phyloP scores from a whole-genome alignment of 64 coral and sea anemone genomes.

The Montipora capricornis region DNA sequence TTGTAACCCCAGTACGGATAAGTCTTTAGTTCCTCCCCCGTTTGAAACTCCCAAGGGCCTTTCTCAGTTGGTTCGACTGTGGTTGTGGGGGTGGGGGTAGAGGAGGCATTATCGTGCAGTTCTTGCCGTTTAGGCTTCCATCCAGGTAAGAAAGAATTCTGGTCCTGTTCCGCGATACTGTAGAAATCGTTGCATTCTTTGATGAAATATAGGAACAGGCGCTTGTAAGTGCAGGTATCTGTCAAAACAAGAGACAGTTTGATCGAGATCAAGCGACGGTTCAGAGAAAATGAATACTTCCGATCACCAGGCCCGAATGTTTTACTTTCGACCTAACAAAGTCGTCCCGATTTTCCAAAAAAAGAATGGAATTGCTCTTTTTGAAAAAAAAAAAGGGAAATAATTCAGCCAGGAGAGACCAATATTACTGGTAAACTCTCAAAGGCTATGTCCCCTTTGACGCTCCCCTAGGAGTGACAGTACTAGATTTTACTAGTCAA shows the following conservation, averaged over 20 bases:
- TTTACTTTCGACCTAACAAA: no score
- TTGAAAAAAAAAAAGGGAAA: no score
- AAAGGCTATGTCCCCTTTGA: no score
- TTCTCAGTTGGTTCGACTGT: not conserved
- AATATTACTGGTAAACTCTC: no score
- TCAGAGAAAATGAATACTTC: not conserved
- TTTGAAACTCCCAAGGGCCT: slow-evolving; percentile 70
- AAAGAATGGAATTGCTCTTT: no score
- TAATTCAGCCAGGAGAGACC: no score
- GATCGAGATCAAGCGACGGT: not conserved
- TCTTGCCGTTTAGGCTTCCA: slow-evolving; percentile 12
- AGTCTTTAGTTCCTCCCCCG: slow-evolving; percentile 63
- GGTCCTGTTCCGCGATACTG: slow-evolving; percentile 55
- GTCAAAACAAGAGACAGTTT: not conserved
- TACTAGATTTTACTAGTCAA: no score
- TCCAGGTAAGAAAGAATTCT: slow-evolving; percentile 8
- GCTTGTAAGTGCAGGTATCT: slow-evolving; percentile 69
- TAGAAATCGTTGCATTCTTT: slow-evolving; percentile 75
- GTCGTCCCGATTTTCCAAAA: no score
- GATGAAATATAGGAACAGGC: slow-evolving; percentile 59
- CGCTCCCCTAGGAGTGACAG: no score
- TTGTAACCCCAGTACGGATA: slow-evolving; percentile 90
- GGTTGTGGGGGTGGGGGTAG: no score
- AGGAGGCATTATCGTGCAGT: no score
- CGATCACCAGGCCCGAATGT: no score